These are phyloP conservation scores for Onychomys arenicola DNA, from an alignment of 2,797 vertebrate species.

Conservation along the genomic window DNA sequence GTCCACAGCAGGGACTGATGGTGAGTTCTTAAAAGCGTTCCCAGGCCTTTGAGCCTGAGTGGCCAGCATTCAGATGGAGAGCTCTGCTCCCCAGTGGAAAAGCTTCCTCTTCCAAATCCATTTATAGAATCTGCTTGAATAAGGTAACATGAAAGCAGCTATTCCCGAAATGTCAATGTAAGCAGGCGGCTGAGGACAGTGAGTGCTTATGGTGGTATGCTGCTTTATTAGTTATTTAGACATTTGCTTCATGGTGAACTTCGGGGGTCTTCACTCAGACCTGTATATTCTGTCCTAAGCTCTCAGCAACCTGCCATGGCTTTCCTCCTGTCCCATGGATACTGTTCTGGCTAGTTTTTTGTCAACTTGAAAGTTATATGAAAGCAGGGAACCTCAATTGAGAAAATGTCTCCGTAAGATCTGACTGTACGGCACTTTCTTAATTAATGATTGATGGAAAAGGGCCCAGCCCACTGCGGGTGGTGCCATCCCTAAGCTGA, in stretches of 20 bases:
- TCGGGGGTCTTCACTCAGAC: background rate
- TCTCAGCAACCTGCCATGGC: background rate
- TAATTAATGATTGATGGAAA: background rate
- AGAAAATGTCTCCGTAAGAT: background rate
- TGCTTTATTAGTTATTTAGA: background rate
- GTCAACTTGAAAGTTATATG: background rate
- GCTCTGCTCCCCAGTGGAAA: background rate
- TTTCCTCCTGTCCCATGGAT: background rate
- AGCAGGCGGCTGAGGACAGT: background rate
- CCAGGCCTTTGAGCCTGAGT: background rate
- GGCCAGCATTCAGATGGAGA: background rate
- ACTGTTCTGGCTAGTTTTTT: background rate
- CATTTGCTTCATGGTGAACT: background rate
- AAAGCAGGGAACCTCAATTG: background rate
- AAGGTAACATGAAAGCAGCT: slow-evolving; percentile 14
- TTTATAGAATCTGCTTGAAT: background rate
- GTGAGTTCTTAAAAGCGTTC: slow-evolving; percentile 2
- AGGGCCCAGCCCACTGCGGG: background rate
- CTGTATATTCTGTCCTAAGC: background rate
- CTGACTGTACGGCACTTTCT: background rate
- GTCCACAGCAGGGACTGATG: background rate
- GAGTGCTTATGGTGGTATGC: background rate
- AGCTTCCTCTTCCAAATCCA: background rate
- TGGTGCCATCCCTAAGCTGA: background rate
- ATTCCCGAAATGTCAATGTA: slow-evolving; percentile 48